Conservation (phyloP, 1,140 invertebrate species). For the Leptoteleia sp. region DNA sequence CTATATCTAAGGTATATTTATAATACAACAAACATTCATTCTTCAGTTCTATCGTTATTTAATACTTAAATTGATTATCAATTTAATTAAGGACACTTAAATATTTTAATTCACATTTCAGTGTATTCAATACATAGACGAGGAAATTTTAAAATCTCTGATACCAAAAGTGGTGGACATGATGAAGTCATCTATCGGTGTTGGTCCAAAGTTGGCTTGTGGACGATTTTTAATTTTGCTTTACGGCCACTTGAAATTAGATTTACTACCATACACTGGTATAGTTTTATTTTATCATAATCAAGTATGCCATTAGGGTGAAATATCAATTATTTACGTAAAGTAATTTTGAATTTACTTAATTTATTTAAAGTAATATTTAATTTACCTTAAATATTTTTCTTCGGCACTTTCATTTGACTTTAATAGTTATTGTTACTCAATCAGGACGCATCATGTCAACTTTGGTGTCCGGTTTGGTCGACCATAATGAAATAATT, state of each 20-base stretch:
- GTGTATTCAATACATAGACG: constrained; percentile 92
- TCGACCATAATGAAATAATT: constrained; percentile 90
- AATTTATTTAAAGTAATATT: too few species aligned
- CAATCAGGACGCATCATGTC: constrained; percentile 88
- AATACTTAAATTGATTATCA: too few species aligned
- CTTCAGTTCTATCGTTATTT: too few species aligned
- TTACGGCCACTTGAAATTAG: constrained; percentile 81
- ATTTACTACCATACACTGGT: constrained; percentile 85
- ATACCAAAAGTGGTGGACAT: constrained; percentile 91
- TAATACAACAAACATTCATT: too few species aligned
- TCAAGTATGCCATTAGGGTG: too few species aligned
- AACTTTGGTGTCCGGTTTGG: constrained; percentile 88
- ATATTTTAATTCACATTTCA: constrained; percentile 58
- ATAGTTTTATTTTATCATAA: constrained; percentile 25
- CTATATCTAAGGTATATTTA: constrained; percentile 88
- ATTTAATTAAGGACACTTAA: constrained; percentile 36
- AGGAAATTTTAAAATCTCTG: constrained; percentile 87
- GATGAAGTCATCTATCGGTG: constrained; percentile 88
- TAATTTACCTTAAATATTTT: too few species aligned
- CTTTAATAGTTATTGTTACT: too few species aligned
- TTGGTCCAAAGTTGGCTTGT: constrained; percentile 92
- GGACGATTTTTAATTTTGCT: constrained; percentile 91
- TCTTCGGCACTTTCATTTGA: too few species aligned
- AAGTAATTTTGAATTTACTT: too few species aligned
- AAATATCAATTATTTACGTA: too few species aligned